Percentiles rank a stretch among this genome's conserved stretches.
Evolutionary conservation across 2,797 vertebrate genomes (phyloP).

Genomic region (Perodicticus potto): DNA sequence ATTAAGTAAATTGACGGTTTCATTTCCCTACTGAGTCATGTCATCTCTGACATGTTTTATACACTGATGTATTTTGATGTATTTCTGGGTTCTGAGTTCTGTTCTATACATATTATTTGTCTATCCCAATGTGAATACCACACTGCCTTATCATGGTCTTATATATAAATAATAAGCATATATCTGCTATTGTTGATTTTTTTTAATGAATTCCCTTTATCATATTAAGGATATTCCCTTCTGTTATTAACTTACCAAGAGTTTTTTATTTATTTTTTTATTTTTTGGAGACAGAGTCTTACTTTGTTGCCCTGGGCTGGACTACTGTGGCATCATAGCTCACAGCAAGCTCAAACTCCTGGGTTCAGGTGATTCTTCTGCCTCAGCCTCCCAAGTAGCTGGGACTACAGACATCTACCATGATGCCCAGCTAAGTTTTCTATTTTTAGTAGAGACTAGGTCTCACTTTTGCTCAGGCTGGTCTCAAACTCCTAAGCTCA

Average conservation of each 20-base stretch:
- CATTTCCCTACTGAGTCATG: background rate
- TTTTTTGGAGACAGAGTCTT: background rate
- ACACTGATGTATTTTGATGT: background rate
- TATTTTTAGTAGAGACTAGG: background rate
- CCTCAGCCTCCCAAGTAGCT: too few relatives aligned
- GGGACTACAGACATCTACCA: too few relatives aligned
- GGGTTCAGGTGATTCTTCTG: background rate
- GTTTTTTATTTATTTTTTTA: background rate
- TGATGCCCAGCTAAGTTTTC: too few relatives aligned
- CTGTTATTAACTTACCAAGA: background rate
- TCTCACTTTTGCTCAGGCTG: background rate
- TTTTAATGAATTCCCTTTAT: background rate
- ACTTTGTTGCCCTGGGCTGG: background rate
- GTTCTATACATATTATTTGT: background rate
- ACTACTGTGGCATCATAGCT: background rate
- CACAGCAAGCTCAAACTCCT: background rate
- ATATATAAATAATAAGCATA: background rate
- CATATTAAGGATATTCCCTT: background rate
- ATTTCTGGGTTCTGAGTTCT: constrained; percentile 1
- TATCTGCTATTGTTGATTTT: background rate
- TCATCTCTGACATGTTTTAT: background rate
- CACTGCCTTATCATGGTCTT: background rate
- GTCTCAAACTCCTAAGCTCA: background rate
- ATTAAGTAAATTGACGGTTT: background rate
- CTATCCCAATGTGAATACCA: background rate